Evolutionary conservation across 2,113 vertebrate genomes (phyloP), one percentile per base, ranked within the genome.

Genomic region (Chlorocebus sabaeus): DNA sequence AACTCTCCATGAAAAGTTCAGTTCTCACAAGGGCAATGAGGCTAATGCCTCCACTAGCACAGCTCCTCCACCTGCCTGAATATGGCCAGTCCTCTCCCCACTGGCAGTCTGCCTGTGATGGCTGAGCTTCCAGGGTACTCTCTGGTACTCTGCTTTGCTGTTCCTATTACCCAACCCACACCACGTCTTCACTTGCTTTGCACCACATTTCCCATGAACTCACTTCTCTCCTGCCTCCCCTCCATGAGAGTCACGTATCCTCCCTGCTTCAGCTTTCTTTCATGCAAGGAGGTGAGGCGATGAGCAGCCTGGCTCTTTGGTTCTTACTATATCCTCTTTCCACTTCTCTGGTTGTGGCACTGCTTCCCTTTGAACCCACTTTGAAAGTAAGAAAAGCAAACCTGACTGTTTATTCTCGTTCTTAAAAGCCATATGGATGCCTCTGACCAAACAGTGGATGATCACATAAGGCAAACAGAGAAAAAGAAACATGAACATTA

Each of bases 361-460:
- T 92, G 32, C 13, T 90, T 75, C 50, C 72, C 59, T 72, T 55
- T 38, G 43, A 16, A 87, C 35, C 1, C 8, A 16, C 11, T 84
- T 13, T 27, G 17, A n/a, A 96, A 35, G 14, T 75, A 16, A 81
- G 70, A 88, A 95, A 94, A 94, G 32, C 35, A 95, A 88, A 43
- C 2, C 25, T 43, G 64, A 52, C 4, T 86, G 2, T 72, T 80
- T 70, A 32, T 48, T 87, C 2, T 48, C 23, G 1, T 79, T 90
- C 30, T 80, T 76, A n/a, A 89, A 93, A 95, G 25, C 40, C 86
- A 83, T 20, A 6, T n/a, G 23, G 11, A 52, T 67, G 4, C 9
- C 18, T 95, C 94, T 92, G 32, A 67, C 50, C 73, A 81, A 90
- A 3, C 7, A 9, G 23, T 35, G 1, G 0, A 43, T 32, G 8